A percentile compares a stretch with the other conserved stretches of the same genome.
Evolutionary conservation across 2,888 invertebrate genomes (phyloP).

Genomic region (Adelphocoris suturalis): DNA sequence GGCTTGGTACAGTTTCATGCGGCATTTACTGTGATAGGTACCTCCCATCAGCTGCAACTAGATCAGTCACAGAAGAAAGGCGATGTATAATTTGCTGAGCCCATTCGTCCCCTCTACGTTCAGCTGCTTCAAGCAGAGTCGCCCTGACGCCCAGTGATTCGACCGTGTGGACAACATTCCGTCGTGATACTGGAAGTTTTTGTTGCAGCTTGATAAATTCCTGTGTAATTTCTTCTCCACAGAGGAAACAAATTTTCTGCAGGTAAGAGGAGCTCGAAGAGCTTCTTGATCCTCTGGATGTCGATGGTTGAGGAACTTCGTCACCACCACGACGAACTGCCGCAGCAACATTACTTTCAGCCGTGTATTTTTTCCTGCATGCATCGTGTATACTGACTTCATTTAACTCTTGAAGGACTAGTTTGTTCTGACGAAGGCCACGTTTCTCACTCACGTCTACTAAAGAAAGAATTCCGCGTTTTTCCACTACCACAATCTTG

Average conservation of each 20-base stretch:
- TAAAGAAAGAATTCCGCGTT: too few relatives aligned
- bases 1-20: too few relatives aligned
- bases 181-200: too few relatives aligned
- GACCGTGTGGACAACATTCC: too few relatives aligned
- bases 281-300: slow-evolving; percentile 3
- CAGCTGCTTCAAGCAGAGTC: too few relatives aligned
- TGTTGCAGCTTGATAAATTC: slow-evolving; percentile 29
- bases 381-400: slow-evolving; percentile 58
- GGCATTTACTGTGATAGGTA: too few relatives aligned
- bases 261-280: neutral
- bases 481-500: too few relatives aligned
- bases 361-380: slow-evolving; percentile 65
- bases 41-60: too few relatives aligned
- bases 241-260: neutral
- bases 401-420: neutral
- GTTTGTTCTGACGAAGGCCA: slow-evolving; percentile 49
- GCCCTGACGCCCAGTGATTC: too few relatives aligned
- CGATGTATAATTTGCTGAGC: too few relatives aligned
- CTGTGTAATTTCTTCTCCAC: slow-evolving; percentile 29
- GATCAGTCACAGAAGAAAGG: too few relatives aligned
- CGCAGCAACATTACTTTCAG: slow-evolving; percentile 67
- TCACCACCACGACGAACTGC: slow-evolving; percentile 59
- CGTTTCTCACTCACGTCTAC: slow-evolving; percentile 70
- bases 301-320: slow-evolving; percentile 56
- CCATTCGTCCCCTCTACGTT: too few relatives aligned